phyloP scores from a whole-genome alignment of 2,797 vertebrate genomes.

The Apogon talboti region DNA sequence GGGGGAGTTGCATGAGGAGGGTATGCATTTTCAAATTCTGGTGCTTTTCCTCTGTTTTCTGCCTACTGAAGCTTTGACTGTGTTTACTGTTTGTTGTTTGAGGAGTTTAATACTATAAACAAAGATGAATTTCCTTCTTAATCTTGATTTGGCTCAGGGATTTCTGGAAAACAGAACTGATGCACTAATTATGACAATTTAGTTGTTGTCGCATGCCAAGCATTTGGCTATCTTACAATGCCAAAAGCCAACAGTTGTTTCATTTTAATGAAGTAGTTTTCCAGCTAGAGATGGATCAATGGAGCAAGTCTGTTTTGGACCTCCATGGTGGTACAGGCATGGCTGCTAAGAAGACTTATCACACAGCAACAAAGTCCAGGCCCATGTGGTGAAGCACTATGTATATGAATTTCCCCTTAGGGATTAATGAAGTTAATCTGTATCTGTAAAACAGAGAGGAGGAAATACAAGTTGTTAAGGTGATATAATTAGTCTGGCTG shows the following conservation, averaged over 20 bases:
- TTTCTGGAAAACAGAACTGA: constrained; percentile 20
- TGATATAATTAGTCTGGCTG: too few relatives aligned
- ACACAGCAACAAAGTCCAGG: constrained; percentile 29
- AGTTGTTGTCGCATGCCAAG: constrained; percentile 4
- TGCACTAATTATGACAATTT: constrained; percentile 12
- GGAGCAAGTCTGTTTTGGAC: constrained; percentile 59
- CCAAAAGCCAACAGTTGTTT: constrained; percentile 25
- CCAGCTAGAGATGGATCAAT: constrained; percentile 35
- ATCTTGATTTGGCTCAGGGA: constrained; percentile 6
- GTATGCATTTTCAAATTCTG: too few relatives aligned
- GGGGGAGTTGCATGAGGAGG: too few relatives aligned
- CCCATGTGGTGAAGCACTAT: constrained; percentile 32
- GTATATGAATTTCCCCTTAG: not conserved
- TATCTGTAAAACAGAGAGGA: too few relatives aligned
- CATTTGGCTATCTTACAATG: constrained; percentile 1
- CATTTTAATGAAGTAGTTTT: constrained; percentile 6
- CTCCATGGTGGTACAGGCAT: constrained; percentile 50
- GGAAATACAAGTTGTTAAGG: too few relatives aligned
- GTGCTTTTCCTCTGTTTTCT: too few relatives aligned
- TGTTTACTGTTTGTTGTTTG: not conserved
- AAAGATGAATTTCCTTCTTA: not conserved
- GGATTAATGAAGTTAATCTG: too few relatives aligned
- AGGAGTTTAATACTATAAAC: not conserved
- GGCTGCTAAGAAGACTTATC: constrained; percentile 55
- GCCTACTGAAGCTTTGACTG: too few relatives aligned